Conservation (phyloP, 2,888 invertebrate species). For the Drosophila pullipes region DNA sequence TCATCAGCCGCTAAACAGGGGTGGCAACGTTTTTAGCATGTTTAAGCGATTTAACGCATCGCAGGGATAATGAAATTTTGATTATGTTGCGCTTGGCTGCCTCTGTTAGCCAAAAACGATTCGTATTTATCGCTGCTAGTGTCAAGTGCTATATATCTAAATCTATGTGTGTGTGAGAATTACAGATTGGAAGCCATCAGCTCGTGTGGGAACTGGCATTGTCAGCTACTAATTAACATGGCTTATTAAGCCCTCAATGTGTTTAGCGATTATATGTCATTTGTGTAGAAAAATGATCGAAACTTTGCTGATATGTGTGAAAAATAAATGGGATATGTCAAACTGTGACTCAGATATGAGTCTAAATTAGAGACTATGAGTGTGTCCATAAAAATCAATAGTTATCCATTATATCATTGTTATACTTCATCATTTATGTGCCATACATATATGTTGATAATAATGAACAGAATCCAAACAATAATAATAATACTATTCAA, state of each 20-base stretch:
- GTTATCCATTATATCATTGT: background rate
- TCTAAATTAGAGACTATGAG: background rate
- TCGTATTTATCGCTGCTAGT: constrained; percentile 58
- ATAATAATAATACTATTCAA: too few species aligned
- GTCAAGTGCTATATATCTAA: constrained; percentile 47
- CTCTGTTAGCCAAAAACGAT: constrained; percentile 44
- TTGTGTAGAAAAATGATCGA: constrained; percentile 20
- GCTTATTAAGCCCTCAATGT: constrained; percentile 32
- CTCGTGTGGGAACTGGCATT: constrained; percentile 17
- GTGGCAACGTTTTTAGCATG: constrained; percentile 66
- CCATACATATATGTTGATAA: background rate
- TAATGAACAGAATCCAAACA: background rate
- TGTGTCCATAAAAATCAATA: background rate
- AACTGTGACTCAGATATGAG: background rate
- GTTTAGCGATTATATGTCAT: constrained; percentile 8
- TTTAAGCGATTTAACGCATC: constrained; percentile 84
- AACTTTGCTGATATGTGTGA: constrained; percentile 3
- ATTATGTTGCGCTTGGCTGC: constrained; percentile 76
- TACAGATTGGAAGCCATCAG: constrained; percentile 23
- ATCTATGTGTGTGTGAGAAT: constrained; percentile 21
- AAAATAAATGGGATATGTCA: background rate
- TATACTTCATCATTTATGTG: background rate
- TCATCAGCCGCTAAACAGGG: constrained; percentile 21
- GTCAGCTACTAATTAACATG: constrained; percentile 57
- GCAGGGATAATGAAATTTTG: constrained; percentile 82